phyloP scores from a whole-genome alignment of 2,113 vertebrate genomes.

The Macaca mulatta region DNA sequence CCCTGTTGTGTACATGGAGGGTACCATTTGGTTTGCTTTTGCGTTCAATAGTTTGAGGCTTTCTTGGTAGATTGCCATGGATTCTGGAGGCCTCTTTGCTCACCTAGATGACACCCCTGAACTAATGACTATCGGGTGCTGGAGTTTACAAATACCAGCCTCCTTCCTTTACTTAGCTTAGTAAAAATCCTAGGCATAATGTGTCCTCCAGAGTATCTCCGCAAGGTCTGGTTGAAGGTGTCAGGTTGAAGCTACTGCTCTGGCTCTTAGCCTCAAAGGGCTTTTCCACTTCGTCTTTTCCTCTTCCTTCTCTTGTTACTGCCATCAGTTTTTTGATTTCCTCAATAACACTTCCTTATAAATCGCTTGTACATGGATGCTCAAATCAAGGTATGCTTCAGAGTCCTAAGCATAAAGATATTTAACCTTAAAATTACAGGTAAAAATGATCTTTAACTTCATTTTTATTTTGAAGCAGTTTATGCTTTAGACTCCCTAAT shows the following conservation, averaged over 20 bases:
- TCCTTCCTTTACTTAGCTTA: background rate
- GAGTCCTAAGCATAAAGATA: background rate
- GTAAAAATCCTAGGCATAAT: background rate
- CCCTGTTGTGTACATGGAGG: background rate
- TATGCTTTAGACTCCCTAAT: background rate
- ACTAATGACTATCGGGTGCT: background rate
- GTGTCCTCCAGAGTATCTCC: background rate
- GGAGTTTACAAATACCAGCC: background rate
- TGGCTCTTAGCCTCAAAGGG: background rate
- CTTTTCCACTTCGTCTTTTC: no score
- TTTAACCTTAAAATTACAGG: background rate
- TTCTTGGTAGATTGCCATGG: background rate
- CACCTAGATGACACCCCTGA: background rate
- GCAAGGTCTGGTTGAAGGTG: background rate
- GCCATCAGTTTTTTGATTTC: background rate
- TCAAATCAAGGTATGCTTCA: background rate
- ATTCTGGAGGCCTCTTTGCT: background rate
- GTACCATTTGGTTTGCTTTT: background rate
- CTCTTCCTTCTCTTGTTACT: background rate
- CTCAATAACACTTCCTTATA: background rate
- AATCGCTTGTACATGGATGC: background rate
- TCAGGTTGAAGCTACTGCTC: background rate
- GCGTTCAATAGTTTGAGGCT: background rate
- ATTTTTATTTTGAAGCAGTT: background rate
- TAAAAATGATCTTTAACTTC: background rate